Base-by-base conservation (phyloP, 2,888 invertebrate genomes). In the Uropetala carovei region DNA sequence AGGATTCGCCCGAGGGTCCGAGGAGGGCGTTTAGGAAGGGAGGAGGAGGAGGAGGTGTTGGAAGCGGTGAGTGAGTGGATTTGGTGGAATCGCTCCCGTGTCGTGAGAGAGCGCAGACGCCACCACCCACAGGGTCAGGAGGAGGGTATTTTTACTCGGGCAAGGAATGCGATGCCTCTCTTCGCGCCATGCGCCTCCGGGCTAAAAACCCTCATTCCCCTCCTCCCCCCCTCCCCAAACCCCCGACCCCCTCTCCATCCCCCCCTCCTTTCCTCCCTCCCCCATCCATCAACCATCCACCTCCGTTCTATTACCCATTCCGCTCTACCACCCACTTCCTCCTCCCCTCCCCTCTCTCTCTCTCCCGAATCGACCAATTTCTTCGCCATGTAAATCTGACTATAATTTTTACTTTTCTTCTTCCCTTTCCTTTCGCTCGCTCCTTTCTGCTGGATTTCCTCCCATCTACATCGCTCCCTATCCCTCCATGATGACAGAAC, bases 81-180 rank as follows among this genome's bases (percentile, higher is more conserved):
- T 43, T 30, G 89, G 16, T 14, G 58, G 30, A 18, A 18, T 13
- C 89, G 89, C 27, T 5, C 9, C 83, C 10, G n/a, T 14, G 18
- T 27, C 83, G 18, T 7, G 22, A 30, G 22, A 27, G 60, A 18
- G 18, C 64, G 59, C 60, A 18, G 64, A 30, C 89, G 27, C 22
- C 57, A 7, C 57, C 64, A 16, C 64, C 18, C 64, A 43, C 43
- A 43, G 43, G 43, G 43, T 43, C 43, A 43, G 43, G 43, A 43
- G 43, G 5, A 43, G 75, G 75, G 75, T 75, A 75, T 75, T 75
- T 75, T 75, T 27, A 75, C 68, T 68, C 68, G 68, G 64, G 13
- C 68, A 18, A 75, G 75, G 75, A 75, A 75, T 75, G 83, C 18
- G 83, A 57, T 30, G 27, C 81, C 4, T 64, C 85, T 22, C 60